Conservation (phyloP, 2,888 invertebrate genomes). For the Mesorhabditis belari region DNA sequence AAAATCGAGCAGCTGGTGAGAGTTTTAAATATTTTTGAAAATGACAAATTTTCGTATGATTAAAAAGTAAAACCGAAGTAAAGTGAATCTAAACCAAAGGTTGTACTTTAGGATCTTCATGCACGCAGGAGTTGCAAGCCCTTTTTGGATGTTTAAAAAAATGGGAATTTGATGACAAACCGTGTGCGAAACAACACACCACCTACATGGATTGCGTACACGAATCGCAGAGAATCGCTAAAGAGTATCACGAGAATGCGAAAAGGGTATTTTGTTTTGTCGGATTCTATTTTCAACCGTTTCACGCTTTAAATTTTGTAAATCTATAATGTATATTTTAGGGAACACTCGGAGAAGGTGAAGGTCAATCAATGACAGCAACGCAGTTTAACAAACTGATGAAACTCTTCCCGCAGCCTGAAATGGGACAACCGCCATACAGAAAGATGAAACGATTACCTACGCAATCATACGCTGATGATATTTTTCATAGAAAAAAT, state of each 20-base stretch:
- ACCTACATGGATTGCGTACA: slow-evolving; percentile 43
- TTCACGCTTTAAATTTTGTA: not conserved
- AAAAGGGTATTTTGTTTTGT: slow-evolving; percentile 18
- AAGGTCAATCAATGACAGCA: slow-evolving; percentile 22
- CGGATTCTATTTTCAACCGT: not conserved
- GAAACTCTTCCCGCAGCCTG: slow-evolving; percentile 46
- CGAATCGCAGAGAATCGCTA: slow-evolving; percentile 27
- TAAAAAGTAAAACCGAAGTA: not conserved
- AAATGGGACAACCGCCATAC: slow-evolving; percentile 38
- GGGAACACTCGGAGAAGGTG: slow-evolving; percentile 41
- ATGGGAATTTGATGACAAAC: slow-evolving; percentile 50
- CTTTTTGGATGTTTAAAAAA: slow-evolving; percentile 50
- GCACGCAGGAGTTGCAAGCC: slow-evolving; percentile 48
- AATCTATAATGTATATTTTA: slow-evolving; percentile 9
- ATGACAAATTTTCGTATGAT: not conserved
- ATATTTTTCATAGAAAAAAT: slow-evolving; percentile 40
- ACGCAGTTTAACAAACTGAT: slow-evolving; percentile 47
- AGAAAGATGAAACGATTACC: slow-evolving; percentile 45
- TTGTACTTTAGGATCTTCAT: slow-evolving; percentile 37
- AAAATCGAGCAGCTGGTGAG: slow-evolving; percentile 31
- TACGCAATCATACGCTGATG: slow-evolving; percentile 41
- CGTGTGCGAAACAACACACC: slow-evolving; percentile 38
- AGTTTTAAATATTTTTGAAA: slow-evolving; percentile 4
- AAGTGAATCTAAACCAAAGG: not conserved
- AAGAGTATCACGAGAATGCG: slow-evolving; percentile 33